Conservation (phyloP, 2,113 vertebrate species). For the Marmota monax region DNA sequence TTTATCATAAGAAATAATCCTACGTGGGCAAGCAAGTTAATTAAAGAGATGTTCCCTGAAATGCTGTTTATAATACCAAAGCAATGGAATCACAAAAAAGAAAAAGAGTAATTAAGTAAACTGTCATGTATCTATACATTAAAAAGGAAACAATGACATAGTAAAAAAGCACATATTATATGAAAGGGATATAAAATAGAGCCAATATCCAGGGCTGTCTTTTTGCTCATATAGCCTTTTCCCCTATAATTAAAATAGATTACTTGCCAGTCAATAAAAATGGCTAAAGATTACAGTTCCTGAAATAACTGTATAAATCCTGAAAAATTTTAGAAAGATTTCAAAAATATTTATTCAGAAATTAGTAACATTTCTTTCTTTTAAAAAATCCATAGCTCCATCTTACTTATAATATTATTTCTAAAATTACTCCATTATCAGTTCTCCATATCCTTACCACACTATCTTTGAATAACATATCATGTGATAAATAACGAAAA, state of each 20-base stretch:
- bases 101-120: neutral
- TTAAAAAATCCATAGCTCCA: neutral
- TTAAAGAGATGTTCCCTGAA: neutral
- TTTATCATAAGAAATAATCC: neutral
- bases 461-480: neutral
- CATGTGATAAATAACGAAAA: neutral
- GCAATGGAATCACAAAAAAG: neutral
- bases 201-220: neutral
- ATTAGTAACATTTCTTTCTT: neutral
- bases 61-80: neutral
- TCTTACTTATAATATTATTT: neutral
- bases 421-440: neutral
- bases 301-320: neutral
- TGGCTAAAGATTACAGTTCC: neutral
- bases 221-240: neutral
- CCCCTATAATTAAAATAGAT: slow-evolving; percentile 1
- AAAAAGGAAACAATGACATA: neutral
- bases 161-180: neutral
- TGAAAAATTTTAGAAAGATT: neutral
- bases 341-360: neutral
- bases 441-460: neutral
- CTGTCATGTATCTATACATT: neutral
- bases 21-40: neutral
- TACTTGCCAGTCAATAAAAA: neutral
- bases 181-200: neutral